phyloP scores from a whole-genome alignment of 2,113 vertebrate genomes.

The Xiphophorus maculatus region DNA sequence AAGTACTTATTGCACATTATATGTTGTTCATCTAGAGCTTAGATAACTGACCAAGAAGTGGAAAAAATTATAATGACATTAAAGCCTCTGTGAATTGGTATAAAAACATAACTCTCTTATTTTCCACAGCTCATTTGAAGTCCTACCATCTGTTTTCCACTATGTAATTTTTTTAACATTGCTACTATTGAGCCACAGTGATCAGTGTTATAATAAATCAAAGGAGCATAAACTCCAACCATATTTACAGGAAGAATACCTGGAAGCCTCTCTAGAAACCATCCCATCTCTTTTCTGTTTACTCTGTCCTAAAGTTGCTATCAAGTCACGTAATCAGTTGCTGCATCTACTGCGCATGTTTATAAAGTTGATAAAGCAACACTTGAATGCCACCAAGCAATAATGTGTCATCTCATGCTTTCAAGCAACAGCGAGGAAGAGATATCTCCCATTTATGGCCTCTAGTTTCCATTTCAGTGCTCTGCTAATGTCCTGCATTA shows the following conservation, averaged over 20 bases:
- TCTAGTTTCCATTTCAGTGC: slow-evolving; percentile 2
- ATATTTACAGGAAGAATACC: slow-evolving; percentile 45
- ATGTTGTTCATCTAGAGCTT: slow-evolving; percentile 15
- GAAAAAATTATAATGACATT: slow-evolving; percentile 39
- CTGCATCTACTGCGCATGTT: slow-evolving; percentile 37
- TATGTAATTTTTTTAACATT: slow-evolving; percentile 47
- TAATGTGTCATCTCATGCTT: slow-evolving; percentile 23
- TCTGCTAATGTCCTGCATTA: background rate
- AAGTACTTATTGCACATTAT: slow-evolving; percentile 20
- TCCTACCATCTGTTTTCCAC: slow-evolving; percentile 24
- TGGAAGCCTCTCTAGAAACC: slow-evolving; percentile 29
- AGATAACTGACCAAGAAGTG: slow-evolving; percentile 10
- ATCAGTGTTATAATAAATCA: slow-evolving; percentile 54
- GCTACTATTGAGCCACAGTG: slow-evolving; percentile 49
- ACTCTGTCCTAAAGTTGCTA: slow-evolving; percentile 40
- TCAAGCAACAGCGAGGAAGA: background rate
- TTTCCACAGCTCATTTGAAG: slow-evolving; percentile 34
- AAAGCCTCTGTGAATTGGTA: slow-evolving; percentile 35
- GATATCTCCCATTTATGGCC: background rate
- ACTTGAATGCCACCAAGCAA: slow-evolving; percentile 45
- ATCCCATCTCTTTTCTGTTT: slow-evolving; percentile 40
- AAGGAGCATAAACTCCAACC: slow-evolving; percentile 51
- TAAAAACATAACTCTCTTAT: slow-evolving; percentile 35
- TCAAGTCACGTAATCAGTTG: slow-evolving; percentile 57
- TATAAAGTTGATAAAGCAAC: slow-evolving; percentile 49